Conservation (phyloP, 92 coral and sea anemone genomes). For the Umimayanthus chanpuru region DNA sequence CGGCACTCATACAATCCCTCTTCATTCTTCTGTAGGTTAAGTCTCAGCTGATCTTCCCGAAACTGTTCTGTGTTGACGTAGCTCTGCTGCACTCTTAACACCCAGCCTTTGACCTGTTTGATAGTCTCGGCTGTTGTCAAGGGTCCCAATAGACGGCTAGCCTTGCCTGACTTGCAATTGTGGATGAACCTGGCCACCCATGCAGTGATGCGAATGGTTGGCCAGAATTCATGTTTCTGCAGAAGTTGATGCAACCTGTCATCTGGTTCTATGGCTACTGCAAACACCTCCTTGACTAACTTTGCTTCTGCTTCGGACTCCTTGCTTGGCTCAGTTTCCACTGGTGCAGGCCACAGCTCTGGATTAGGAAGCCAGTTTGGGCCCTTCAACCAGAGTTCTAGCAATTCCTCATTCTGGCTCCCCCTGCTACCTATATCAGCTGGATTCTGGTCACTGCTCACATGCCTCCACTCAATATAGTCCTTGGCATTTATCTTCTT, state of each 20-base stretch:
- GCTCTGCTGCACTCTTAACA: slow-evolving; percentile 46
- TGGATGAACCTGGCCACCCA: slow-evolving; percentile 6
- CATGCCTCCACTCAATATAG: too few species aligned
- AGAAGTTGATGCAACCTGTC: too few species aligned
- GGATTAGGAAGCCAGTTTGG: too few species aligned
- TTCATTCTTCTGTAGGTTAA: slow-evolving; percentile 48
- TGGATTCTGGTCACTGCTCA: not conserved
- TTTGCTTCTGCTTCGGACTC: too few species aligned
- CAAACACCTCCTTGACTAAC: too few species aligned
- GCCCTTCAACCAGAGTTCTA: too few species aligned
- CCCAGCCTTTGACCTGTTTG: slow-evolving; percentile 48
- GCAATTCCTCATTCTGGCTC: too few species aligned
- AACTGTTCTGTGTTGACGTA: slow-evolving; percentile 43
- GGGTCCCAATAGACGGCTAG: slow-evolving; percentile 46
- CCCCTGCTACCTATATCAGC: slow-evolving; percentile 25
- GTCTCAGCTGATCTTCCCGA: slow-evolving; percentile 38
- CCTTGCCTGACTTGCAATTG: slow-evolving; percentile 44
- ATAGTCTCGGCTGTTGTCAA: slow-evolving; percentile 59
- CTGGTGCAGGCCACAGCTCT: too few species aligned
- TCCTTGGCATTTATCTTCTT: slow-evolving; percentile 35
- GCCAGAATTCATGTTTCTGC: too few species aligned
- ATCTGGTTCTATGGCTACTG: too few species aligned
- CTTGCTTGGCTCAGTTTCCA: too few species aligned
- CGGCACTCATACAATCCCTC: slow-evolving; percentile 51
- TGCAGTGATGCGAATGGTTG: too few species aligned